Percentiles rank a stretch among this genome's conserved stretches.
These are phyloP conservation scores for Netelia fuscicornis DNA, from an alignment of 2,888 invertebrate genomes.

Conservation along the genomic window DNA sequence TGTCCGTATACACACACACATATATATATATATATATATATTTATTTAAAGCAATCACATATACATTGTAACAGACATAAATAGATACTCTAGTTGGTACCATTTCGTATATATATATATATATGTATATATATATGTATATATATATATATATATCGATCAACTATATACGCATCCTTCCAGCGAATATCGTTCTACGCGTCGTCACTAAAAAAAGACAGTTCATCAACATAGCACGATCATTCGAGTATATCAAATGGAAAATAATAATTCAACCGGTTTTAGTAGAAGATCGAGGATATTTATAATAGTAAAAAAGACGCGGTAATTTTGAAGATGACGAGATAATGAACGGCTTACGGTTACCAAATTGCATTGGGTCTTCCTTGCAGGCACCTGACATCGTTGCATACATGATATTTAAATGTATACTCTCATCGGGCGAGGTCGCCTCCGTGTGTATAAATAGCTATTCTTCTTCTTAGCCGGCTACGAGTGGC, in stretches of 20 bases:
- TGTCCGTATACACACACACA: constrained; percentile 13
- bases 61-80: constrained; percentile 82
- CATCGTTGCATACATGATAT: constrained; percentile 8
- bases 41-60: constrained; percentile 82
- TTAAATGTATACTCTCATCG: background rate
- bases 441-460: background rate
- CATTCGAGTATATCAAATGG: constrained; percentile 3
- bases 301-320: constrained; percentile 51
- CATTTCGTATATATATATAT: constrained; percentile 47
- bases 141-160: constrained; percentile 67
- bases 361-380: constrained; percentile 34
- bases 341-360: constrained; percentile 22
- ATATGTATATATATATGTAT: background rate
- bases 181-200: constrained; percentile 36
- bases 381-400: constrained; percentile 52
- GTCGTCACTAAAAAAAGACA: constrained; percentile 21
- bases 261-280: background rate
- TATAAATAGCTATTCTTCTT: background rate
- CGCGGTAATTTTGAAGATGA: constrained; percentile 27
- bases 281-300: constrained; percentile 11
- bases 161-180: constrained; percentile 69
- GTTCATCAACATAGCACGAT: constrained; percentile 59
- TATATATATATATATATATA: constrained; percentile 71
- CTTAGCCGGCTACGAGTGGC: no score
- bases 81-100: constrained; percentile 75